Conservation (phyloP, 2,113 vertebrate species). For the Eulacestoma nigropectus region DNA sequence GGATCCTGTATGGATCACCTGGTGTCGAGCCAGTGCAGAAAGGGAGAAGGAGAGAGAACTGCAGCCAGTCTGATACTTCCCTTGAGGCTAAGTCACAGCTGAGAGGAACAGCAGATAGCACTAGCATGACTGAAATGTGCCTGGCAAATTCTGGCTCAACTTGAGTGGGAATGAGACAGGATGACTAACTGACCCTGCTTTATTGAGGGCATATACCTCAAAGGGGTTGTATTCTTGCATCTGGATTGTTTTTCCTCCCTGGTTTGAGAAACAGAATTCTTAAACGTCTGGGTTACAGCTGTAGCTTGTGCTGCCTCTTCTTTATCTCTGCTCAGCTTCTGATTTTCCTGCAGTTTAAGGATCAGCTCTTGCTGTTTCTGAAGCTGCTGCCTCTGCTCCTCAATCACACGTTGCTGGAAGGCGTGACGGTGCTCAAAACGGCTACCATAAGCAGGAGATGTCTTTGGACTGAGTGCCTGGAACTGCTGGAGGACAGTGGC, state of each 20-base stretch:
- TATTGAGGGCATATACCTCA: conserved; percentile 2
- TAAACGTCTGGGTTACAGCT: not conserved
- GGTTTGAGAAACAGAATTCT: not conserved
- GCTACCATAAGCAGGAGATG: conserved; percentile 11
- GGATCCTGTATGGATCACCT: not conserved
- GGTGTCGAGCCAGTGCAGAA: not conserved
- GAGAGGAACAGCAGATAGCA: not conserved
- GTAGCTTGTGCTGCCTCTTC: conserved; percentile 57
- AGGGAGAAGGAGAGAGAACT: not conserved
- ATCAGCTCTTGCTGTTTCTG: conserved; percentile 85
- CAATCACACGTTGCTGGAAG: conserved; percentile 81
- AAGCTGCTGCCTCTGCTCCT: conserved; percentile 82
- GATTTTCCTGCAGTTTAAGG: conserved; percentile 72
- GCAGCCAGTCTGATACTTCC: not conserved
- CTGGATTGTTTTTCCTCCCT: not conserved
- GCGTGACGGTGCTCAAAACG: conserved; percentile 70
- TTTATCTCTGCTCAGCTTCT: conserved; percentile 64
- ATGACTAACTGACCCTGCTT: not conserved
- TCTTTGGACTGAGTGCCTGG: not conserved
- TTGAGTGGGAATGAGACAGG: not conserved
- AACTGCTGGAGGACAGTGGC: not conserved
- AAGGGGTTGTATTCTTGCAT: not conserved
- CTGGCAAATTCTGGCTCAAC: not conserved
- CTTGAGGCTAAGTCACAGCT: not conserved
- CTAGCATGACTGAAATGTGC: not conserved